Conservation (phyloP, 1,140 invertebrate species). For the Drosophila micromelanica region DNA sequence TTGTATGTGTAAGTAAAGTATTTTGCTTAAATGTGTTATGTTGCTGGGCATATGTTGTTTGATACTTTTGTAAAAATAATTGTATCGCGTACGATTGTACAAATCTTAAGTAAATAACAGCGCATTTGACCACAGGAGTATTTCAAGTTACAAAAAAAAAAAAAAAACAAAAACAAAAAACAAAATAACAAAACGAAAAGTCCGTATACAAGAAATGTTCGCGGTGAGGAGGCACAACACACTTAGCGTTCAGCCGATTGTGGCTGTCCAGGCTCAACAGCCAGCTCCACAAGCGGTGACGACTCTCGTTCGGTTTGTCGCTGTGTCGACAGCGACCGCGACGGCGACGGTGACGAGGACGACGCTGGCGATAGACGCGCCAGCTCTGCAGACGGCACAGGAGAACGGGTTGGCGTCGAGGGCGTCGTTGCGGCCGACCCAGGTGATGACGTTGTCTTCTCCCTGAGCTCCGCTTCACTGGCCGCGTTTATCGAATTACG, state of each 20-base stretch:
- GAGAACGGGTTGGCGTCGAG: too few relatives aligned
- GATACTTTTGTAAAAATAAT: neutral
- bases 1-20: slow-evolving; percentile 3
- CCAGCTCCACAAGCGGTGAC: slow-evolving; percentile 22
- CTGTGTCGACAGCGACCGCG: neutral
- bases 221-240: neutral
- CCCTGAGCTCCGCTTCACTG: neutral
- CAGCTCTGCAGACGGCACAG: too few relatives aligned
- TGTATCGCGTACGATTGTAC: slow-evolving; percentile 3
- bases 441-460: too few relatives aligned
- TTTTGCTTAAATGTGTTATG: slow-evolving; percentile 16
- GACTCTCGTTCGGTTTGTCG: neutral
- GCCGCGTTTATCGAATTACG: neutral
- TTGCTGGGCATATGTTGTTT: slow-evolving; percentile 9
- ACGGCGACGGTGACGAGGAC: neutral
- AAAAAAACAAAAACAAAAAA: neutral
- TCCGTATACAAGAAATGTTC: slow-evolving; percentile 13
- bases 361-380: too few relatives aligned
- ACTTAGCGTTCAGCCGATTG: slow-evolving; percentile 13
- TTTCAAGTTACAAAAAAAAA: slow-evolving; percentile 29
- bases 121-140: slow-evolving; percentile 53
- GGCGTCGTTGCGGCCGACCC: too few relatives aligned
- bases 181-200: slow-evolving; percentile 2
- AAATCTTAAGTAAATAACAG: slow-evolving; percentile 32
- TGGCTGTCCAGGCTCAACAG: neutral